These are phyloP conservation scores for Leuciscus idus DNA, from an alignment of 2,113 vertebrate genomes.

Conservation along the genomic window DNA sequence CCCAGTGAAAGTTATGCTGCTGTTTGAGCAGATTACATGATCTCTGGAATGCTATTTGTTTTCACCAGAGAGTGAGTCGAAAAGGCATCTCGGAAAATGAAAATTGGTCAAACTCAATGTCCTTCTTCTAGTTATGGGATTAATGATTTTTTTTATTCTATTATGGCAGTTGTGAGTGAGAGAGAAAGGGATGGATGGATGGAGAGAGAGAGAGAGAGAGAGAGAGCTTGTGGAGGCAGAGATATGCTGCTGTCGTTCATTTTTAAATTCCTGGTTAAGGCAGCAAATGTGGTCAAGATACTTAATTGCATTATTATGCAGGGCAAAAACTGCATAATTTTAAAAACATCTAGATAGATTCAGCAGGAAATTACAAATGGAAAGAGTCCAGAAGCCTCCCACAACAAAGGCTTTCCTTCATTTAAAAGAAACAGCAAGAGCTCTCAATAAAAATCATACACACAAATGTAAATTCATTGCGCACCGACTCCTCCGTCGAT, in stretches of 20 bases:
- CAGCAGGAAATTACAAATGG: constrained; percentile 97
- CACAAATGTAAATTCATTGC: constrained; percentile 71
- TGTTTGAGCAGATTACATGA: not conserved
- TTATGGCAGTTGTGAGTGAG: constrained; percentile 79
- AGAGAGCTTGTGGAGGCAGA: constrained; percentile 45
- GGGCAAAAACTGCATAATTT: constrained; percentile 97
- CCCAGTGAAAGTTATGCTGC: not conserved
- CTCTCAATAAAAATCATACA: constrained; percentile 79
- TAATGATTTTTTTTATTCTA: constrained; percentile 96
- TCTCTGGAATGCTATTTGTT: not conserved
- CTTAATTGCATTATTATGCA: constrained; percentile 98
- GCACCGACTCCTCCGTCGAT: constrained; percentile 66
- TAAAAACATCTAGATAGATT: constrained; percentile 97
- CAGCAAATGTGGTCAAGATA: constrained; percentile 97
- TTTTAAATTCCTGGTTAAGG: constrained; percentile 97
- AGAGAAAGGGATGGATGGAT: constrained; percentile 62
- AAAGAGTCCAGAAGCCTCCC: constrained; percentile 88
- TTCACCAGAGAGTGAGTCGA: not conserved
- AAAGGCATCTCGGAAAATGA: constrained; percentile 80
- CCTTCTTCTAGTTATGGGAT: constrained; percentile 95
- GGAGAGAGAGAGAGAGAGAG: constrained; percentile 18
- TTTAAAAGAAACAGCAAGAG: constrained; percentile 79
- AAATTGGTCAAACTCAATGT: constrained; percentile 89
- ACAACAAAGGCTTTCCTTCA: constrained; percentile 87
- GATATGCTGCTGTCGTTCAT: constrained; percentile 93